Conservation (phyloP, 2,888 invertebrate genomes). For the Meteorus colon region DNA sequence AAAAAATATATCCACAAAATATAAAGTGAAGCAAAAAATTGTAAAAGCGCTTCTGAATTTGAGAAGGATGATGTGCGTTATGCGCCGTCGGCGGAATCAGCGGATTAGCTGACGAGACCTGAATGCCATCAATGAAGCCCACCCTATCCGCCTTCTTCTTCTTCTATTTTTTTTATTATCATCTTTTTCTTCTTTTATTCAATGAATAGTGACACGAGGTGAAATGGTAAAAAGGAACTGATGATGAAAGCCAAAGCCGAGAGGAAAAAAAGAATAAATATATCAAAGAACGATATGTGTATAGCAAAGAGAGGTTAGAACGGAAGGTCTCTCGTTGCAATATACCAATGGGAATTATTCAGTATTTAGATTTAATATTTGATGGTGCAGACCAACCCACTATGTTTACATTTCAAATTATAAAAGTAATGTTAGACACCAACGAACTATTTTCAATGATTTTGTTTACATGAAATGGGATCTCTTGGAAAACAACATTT, state of each 20-base stretch:
- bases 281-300: conserved; percentile 2
- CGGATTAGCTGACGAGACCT: conserved; percentile 63
- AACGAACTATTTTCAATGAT: conserved; percentile 53
- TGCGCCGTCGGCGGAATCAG: conserved; percentile 66
- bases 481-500: conserved; percentile 53
- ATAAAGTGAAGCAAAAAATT: conserved; percentile 33
- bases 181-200: conserved; percentile 3
- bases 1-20: conserved; percentile 35
- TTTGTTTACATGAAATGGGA: conserved; percentile 58
- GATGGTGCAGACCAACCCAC: background rate
- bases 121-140: conserved; percentile 53
- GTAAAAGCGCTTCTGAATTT: conserved; percentile 53
- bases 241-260: conserved; percentile 36
- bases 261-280: conserved; percentile 2
- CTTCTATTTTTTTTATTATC: background rate
- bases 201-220: conserved; percentile 41
- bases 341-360: conserved; percentile 20
- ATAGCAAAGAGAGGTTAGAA: conserved; percentile 21
- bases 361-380: conserved; percentile 35
- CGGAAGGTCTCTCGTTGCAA: conserved; percentile 43
- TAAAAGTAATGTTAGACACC: conserved; percentile 57
- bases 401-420: conserved; percentile 49
- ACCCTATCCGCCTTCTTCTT: conserved; percentile 50
- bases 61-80: conserved; percentile 55
- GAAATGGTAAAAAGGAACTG: conserved; percentile 18